Evolutionary conservation across 2,113 vertebrate genomes (phyloP).

Genomic region (Erpornis zantholeuca): DNA sequence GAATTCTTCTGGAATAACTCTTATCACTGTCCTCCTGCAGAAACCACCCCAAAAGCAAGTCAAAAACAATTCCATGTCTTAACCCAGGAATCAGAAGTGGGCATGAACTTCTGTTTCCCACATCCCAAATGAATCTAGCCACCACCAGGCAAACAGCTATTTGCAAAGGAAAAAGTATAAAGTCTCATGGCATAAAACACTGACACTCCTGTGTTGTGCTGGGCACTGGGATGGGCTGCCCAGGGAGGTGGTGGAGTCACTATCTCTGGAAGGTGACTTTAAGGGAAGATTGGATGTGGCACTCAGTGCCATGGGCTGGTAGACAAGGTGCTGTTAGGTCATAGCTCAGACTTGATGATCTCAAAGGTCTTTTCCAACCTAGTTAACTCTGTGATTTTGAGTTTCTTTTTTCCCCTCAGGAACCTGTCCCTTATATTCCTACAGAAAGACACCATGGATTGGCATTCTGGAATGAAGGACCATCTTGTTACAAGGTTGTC

Average conservation of each 20-base stretch:
- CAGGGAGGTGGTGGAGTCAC: not conserved
- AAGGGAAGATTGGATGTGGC: not conserved
- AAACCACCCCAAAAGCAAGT: not conserved
- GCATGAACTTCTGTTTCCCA: not conserved
- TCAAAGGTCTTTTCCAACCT: not conserved
- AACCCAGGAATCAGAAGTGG: not conserved
- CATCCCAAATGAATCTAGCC: not conserved
- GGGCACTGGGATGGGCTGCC: not conserved
- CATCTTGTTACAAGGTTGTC: not conserved
- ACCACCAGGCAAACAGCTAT: not conserved
- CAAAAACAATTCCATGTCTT: not conserved
- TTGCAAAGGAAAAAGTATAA: not conserved
- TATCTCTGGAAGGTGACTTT: not conserved
- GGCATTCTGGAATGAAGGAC: not conserved
- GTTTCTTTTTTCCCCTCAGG: rapidly evolving
- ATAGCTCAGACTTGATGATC: rapidly evolving
- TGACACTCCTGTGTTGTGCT: not conserved
- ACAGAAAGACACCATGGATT: not conserved
- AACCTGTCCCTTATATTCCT: not conserved
- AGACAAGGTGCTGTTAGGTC: not conserved
- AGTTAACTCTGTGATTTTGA: not conserved
- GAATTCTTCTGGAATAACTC: not conserved
- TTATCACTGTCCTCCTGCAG: not conserved
- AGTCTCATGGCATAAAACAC: not conserved
- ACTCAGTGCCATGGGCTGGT: not conserved